Base-by-base conservation (phyloP, 2,888 invertebrate species). In the Netelia virgata region DNA sequence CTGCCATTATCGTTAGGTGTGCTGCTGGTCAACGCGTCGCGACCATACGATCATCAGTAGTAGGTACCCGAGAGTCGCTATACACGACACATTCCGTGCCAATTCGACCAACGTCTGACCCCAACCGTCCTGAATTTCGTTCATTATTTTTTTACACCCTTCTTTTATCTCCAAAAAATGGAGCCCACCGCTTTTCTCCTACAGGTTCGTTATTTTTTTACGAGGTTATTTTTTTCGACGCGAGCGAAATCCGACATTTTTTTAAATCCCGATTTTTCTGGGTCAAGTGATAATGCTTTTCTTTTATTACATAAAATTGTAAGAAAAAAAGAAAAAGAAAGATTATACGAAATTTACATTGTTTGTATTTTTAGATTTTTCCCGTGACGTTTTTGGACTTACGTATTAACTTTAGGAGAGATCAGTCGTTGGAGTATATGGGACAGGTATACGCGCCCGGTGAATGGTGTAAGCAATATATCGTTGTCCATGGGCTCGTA, bases 1-100 rank as follows among this genome's bases (percentile, higher is more conserved):
- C 82, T 83, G 81, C 85, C 79, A 86, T 86, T 85, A 83, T 86
- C 86, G 85, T 86, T 86, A 86, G 85, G 76, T 83, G 69, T 79
- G 76, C 83, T 75, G 75, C 76, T 79, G 82, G 74, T 82, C 78
- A 82, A 76, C 80, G 77, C 73, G 59, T 74, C 74, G 55, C 78
- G 74, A 72, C 70, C 47, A 23, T 76, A 76, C 73, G 18, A 66
- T 76, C 73, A 43, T 72, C 76, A 50, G 57, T 64, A 61, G 3
- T 50, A 53, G 47, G 3, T 50, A 53, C 50, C 36, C 69, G 70
- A 69, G 47, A 59, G 28, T 77, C 76, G 20, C 59, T 73, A 57
- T 16, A 66, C 36, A 28, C 8, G 74, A 66, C 53, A 11, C 64
- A 18, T 68, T 57, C 18, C 50, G 14, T 43, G 57, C 47, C 23